Evolutionary conservation across 2,113 vertebrate genomes (phyloP).

Genomic region (Steatornis caripensis): DNA sequence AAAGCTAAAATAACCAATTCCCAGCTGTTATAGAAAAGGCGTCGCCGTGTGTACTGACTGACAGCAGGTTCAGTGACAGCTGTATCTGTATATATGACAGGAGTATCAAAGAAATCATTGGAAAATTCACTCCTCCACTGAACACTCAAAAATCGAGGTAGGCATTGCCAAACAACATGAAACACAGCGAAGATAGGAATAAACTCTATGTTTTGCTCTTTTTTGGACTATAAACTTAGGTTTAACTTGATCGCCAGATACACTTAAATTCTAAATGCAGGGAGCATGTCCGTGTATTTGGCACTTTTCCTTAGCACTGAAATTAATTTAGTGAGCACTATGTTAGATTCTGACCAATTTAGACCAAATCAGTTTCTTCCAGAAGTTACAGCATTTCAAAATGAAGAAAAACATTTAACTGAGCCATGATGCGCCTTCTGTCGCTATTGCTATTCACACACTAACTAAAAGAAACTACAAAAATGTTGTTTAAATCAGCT

Average conservation of each 20-base stretch:
- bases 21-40: neutral
- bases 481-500: neutral
- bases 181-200: neutral
- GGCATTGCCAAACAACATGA: neutral
- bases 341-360: neutral
- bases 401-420: neutral
- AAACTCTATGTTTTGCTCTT: neutral
- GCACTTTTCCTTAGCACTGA: neutral
- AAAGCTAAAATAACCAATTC: neutral
- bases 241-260: neutral
- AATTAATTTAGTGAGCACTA: neutral
- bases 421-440: neutral
- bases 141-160: neutral
- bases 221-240: neutral
- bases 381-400: neutral
- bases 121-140: neutral
- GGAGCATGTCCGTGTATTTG: neutral
- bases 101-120: neutral
- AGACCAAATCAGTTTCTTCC: neutral
- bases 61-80: neutral
- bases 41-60: neutral
- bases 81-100: no score
- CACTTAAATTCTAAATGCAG: neutral
- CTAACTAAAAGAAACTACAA: neutral
- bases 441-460: neutral